phyloP scores from a whole-genome alignment of 2,113 vertebrate species.

The Sarotherodon lohbergeri region DNA sequence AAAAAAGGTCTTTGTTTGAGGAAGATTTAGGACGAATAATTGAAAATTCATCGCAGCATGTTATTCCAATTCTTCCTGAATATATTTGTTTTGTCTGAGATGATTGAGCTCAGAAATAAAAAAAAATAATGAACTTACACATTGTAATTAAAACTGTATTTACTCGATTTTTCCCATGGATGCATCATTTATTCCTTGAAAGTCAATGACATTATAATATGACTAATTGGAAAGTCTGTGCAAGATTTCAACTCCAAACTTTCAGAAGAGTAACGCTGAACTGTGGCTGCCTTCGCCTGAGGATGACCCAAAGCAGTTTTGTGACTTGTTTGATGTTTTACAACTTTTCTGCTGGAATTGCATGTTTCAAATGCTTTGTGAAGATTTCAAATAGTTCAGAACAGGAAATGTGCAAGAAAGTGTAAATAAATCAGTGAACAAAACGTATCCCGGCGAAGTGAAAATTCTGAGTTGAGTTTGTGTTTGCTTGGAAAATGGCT shows the following conservation, averaged over 20 bases:
- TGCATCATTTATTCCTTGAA: slow-evolving; percentile 28
- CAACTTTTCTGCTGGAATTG: background rate
- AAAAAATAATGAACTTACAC: background rate
- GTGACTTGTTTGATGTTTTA: background rate
- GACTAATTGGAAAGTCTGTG: background rate
- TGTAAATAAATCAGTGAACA: background rate
- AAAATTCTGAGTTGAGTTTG: background rate
- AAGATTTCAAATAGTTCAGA: background rate
- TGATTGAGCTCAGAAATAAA: background rate
- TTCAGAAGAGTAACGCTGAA: background rate
- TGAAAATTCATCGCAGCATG: background rate
- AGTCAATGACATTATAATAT: slow-evolving; percentile 1
- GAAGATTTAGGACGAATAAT: background rate
- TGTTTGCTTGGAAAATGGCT: background rate
- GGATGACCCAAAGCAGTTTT: background rate
- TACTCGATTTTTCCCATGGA: slow-evolving; percentile 12
- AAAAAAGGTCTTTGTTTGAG: background rate
- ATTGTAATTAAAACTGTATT: slow-evolving; percentile 43
- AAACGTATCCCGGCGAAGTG: background rate
- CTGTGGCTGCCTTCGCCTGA: background rate
- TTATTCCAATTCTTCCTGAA: background rate
- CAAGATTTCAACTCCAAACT: background rate
- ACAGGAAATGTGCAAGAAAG: background rate
- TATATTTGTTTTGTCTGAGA: slow-evolving; percentile 10
- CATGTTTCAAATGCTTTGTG: background rate